Percentiles rank a stretch among this genome's conserved stretches.
Conservation (phyloP, 2,113 vertebrate species). For the Bos indicus region DNA sequence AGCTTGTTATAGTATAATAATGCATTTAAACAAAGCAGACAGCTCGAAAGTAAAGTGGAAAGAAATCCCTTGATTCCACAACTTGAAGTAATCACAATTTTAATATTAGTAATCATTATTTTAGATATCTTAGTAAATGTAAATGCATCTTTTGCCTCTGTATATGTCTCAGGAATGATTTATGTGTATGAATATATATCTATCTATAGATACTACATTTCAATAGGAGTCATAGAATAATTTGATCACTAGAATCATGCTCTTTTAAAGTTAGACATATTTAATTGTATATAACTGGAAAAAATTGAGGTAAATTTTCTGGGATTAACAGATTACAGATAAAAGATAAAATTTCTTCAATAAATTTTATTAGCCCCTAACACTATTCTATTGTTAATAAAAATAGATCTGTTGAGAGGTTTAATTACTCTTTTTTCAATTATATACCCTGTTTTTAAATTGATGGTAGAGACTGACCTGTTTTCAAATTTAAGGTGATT, state of each 20-base stretch:
- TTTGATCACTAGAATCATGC: neutral
- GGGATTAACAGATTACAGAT: neutral
- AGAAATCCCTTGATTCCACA: neutral
- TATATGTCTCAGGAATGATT: neutral
- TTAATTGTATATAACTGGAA: neutral
- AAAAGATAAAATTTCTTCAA: neutral
- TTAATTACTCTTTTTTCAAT: neutral
- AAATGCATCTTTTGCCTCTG: neutral
- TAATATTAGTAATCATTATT: neutral
- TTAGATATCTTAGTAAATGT: neutral
- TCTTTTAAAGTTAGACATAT: neutral
- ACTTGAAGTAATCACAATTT: neutral
- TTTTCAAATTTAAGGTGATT: neutral
- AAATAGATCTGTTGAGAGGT: neutral
- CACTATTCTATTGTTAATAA: neutral
- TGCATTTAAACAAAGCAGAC: neutral
- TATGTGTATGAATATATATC: neutral
- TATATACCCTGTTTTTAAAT: neutral
- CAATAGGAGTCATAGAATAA: neutral
- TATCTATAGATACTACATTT: neutral
- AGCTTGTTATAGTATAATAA: neutral
- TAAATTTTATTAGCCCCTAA: neutral
- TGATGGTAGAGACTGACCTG: neutral
- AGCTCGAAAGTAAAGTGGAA: neutral
- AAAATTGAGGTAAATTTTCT: neutral